Evolutionary conservation across 2,797 vertebrate genomes (phyloP), one percentile per base, ranked within the genome.

Genomic region (Microhierax caerulescens): DNA sequence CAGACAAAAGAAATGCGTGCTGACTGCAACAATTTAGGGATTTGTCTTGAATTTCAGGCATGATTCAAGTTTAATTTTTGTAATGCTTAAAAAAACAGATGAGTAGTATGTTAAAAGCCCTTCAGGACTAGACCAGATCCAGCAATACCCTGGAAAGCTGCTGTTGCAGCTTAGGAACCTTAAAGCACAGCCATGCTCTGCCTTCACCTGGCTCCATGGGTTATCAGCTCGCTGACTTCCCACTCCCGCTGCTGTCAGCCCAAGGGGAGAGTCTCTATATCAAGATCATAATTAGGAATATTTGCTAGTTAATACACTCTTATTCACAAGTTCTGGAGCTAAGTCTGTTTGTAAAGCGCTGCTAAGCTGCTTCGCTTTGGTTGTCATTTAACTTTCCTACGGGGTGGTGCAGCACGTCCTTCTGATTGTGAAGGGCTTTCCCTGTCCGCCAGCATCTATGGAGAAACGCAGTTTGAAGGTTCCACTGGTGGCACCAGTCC

Each of bases 331-430:
- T 57, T 53, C 60, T 47, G 11, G 27, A 37, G 48, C 65, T 15
- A 9, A 37, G 7, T 39, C 22, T 81, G n/a, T 73, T 68, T 45
- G 32, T 9, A 2, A 28, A 76, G 37, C 34, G 10, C 37, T 77
- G 30, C 53, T 61, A 25, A 85, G 22, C 36, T 77, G 10, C 48
- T 61, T 77, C 36, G 43, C 27, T 59, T 57, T 43, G 32, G 18
- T 28, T 18, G 37, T 32, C 19, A 7, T 39, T 34, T 88, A 24
- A 25, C 48, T 67, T 61, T n/a, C 17, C 5, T 23, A 11, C 30
- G 11, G 2, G 10, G 24, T 47, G 18, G 18, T 67, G 27, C 34
- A 30, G 27, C 0, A 0, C 0, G 3, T 37, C 37, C 34, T 63
- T 47, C 37, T 25, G 32, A 5, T 19, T 6, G 54, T 68, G 39